phyloP scores from a whole-genome alignment of 2,113 vertebrate genomes.

The Paedocypris sp. region DNA sequence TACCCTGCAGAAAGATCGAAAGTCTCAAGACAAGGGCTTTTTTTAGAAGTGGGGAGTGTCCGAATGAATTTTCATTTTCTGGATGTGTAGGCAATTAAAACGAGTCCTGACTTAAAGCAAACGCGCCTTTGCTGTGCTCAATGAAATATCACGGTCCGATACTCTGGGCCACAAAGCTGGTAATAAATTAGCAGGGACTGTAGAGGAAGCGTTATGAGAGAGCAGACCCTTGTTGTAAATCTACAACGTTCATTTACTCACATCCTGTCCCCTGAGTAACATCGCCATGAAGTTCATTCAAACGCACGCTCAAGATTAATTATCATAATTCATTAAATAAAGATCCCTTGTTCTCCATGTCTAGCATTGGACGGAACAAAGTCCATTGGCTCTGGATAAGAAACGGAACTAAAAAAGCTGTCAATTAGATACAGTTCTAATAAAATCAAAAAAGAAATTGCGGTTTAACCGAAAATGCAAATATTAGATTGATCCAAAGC shows the following conservation, averaged over 20 bases:
- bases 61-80: conserved; percentile 43
- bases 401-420: background rate
- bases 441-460: background rate
- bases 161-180: conserved; percentile 28
- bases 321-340: too few relatives aligned
- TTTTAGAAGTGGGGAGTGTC: conserved; percentile 8
- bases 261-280: background rate
- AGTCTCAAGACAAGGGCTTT: conserved; percentile 23
- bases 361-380: too few relatives aligned
- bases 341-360: too few relatives aligned
- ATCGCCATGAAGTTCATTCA: background rate
- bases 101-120: conserved; percentile 18
- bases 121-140: conserved; percentile 24
- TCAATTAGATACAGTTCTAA: background rate
- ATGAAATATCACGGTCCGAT: conserved; percentile 26
- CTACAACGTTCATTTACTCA: conserved; percentile 4
- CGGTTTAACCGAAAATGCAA: too few relatives aligned
- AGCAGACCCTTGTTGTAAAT: conserved; percentile 15
- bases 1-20: conserved; percentile 29
- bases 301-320: background rate
- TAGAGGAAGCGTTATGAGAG: background rate
- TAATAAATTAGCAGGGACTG: conserved; percentile 32
- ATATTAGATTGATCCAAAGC: too few relatives aligned
- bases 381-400: too few relatives aligned
- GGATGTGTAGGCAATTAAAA: conserved; percentile 40